Conservation (phyloP, 2,888 invertebrate genomes). For the Amaurobius ferox region DNA sequence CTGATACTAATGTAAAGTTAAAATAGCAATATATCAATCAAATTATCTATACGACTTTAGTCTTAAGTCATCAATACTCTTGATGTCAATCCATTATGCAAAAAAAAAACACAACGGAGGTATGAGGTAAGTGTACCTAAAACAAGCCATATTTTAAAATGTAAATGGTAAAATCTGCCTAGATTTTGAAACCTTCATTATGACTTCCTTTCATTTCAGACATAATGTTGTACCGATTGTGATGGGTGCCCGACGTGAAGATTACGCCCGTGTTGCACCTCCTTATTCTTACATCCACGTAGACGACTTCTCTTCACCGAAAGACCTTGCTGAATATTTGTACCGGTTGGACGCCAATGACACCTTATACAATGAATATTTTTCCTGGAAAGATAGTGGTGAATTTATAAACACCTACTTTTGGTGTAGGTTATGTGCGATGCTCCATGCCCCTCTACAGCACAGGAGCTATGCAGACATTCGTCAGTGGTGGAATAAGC, state of each 20-base stretch:
- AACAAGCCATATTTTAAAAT: too few species aligned
- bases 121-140: too few species aligned
- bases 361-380: slow-evolving; percentile 94
- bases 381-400: slow-evolving; percentile 95
- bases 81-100: too few species aligned
- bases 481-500: slow-evolving; percentile 82
- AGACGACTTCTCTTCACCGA: slow-evolving; percentile 93
- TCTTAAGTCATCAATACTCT: too few species aligned
- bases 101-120: slow-evolving; percentile 91
- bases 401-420: slow-evolving; percentile 97
- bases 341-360: slow-evolving; percentile 91
- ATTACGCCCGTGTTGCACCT: slow-evolving; percentile 92
- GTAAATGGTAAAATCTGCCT: too few species aligned
- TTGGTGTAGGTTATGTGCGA: slow-evolving; percentile 92
- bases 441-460: slow-evolving; percentile 82
- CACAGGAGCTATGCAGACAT: slow-evolving; percentile 84
- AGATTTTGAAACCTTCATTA: too few species aligned
- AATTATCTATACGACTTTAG: too few species aligned
- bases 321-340: slow-evolving; percentile 91
- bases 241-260: slow-evolving; percentile 95
- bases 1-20: too few species aligned
- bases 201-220: slow-evolving; percentile 41
- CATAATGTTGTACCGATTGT: slow-evolving; percentile 94
- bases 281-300: slow-evolving; percentile 95
- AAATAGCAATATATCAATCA: too few species aligned